Evolutionary conservation across 2,888 invertebrate species (phyloP).

Genomic region (Sesamia inferens): DNA sequence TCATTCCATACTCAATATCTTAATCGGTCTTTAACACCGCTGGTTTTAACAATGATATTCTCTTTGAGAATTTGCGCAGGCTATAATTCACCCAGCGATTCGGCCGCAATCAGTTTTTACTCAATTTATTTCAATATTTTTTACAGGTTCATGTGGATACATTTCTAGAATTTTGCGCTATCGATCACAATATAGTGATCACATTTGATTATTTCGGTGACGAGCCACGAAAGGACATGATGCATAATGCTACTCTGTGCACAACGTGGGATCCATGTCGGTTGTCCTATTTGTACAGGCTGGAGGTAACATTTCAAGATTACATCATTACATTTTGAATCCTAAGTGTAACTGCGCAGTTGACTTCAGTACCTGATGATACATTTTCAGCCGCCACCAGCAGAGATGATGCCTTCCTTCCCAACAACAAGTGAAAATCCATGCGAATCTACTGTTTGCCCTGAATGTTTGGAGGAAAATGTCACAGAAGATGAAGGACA

Average conservation of each 20-base stretch:
- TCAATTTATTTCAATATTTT: constrained; percentile 20
- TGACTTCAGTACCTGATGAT: neutral
- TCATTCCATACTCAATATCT: neutral
- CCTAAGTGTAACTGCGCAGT: neutral
- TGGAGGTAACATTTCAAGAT: constrained; percentile 77
- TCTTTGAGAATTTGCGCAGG: neutral
- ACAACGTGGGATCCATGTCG: constrained; percentile 86
- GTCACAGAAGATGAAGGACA: constrained; percentile 64
- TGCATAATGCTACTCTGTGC: constrained; percentile 85
- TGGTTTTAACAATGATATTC: neutral
- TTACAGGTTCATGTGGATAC: constrained; percentile 77
- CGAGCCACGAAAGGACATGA: constrained; percentile 86
- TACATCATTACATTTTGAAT: neutral
- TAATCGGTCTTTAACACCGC: neutral
- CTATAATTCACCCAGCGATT: too few relatives aligned
- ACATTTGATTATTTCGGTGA: constrained; percentile 87
- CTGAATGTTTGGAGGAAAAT: constrained; percentile 81
- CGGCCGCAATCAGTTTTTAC: neutral
- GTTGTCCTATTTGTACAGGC: constrained; percentile 83
- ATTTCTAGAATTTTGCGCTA: constrained; percentile 82
- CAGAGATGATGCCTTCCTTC: constrained; percentile 80
- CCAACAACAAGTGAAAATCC: constrained; percentile 83
- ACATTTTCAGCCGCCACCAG: constrained; percentile 79
- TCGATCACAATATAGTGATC: constrained; percentile 85
- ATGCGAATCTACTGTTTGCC: constrained; percentile 83